A percentile compares a stretch with the other conserved stretches of the same genome.
phyloP scores from a whole-genome alignment of 2,888 invertebrate genomes.

The Nowickia ferox region DNA sequence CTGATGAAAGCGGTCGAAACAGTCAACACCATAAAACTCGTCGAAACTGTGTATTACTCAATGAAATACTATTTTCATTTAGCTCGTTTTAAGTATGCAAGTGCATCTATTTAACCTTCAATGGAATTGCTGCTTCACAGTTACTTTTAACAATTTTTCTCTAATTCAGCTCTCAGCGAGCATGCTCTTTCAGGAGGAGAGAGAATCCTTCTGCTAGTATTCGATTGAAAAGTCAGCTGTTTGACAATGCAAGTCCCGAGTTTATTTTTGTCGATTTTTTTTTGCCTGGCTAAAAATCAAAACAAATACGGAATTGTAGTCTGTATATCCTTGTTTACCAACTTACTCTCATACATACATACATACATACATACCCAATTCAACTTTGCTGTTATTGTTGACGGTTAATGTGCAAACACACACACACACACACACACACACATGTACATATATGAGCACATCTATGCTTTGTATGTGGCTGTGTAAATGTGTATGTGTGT shows the following conservation, averaged over 20 bases:
- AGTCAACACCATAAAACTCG: conserved; percentile 40
- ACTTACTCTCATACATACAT: neutral
- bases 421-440: too few species aligned
- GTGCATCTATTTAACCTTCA: conserved; percentile 41
- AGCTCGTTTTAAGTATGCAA: conserved; percentile 1
- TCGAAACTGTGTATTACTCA: conserved; percentile 63
- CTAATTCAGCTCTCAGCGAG: conserved; percentile 59
- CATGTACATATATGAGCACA: too few species aligned
- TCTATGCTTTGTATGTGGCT: too few species aligned
- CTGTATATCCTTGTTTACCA: conserved; percentile 42
- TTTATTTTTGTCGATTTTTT: conserved; percentile 36
- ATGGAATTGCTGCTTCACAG: neutral
- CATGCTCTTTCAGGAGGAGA: conserved; percentile 20
- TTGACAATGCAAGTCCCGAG: conserved; percentile 52
- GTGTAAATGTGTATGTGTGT: neutral
- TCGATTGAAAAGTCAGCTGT: conserved; percentile 58
- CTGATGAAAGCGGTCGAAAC: conserved; percentile 17
- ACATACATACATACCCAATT: neutral
- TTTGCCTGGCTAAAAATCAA: conserved; percentile 59
- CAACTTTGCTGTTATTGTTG: neutral
- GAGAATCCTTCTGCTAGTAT: neutral
- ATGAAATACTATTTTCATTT: conserved; percentile 48
- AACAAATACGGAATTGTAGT: conserved; percentile 64
- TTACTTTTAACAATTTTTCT: too few species aligned
- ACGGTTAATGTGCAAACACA: neutral